Evolutionary conservation across 2,888 invertebrate genomes (phyloP).

Genomic region (Syrista parreyssii): DNA sequence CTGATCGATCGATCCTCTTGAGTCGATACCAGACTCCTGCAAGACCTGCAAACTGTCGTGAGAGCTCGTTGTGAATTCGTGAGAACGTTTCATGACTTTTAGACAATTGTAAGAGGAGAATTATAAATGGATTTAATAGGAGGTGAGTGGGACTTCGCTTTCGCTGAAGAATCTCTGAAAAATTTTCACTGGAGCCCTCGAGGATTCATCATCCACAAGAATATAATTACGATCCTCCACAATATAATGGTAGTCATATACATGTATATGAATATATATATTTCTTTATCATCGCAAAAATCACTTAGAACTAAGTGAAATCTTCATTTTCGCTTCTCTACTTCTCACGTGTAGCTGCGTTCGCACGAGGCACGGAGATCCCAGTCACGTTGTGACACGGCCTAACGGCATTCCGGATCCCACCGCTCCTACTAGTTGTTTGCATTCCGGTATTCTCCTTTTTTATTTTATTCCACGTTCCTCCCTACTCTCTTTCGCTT

Average conservation of each 20-base stretch:
- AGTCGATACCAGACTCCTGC: neutral
- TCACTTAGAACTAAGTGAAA: neutral
- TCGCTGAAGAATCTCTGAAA: neutral
- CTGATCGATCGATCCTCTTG: neutral
- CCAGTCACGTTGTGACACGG: constrained; percentile 31
- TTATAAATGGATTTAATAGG: neutral
- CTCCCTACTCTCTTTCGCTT: constrained; percentile 12
- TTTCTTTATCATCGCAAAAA: neutral
- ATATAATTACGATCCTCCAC: neutral
- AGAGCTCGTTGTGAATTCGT: neutral
- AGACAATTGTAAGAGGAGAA: neutral
- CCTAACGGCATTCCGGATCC: constrained; percentile 52
- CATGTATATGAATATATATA: neutral
- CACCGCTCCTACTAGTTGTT: constrained; percentile 29
- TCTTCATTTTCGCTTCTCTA: constrained; percentile 1
- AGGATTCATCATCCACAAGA: neutral
- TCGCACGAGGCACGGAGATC: constrained; percentile 1
- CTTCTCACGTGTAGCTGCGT: constrained; percentile 4
- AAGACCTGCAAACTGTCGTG: neutral
- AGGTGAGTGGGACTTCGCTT: neutral
- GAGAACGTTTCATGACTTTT: neutral
- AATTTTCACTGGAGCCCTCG: neutral
- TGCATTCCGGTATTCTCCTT: constrained; percentile 38
- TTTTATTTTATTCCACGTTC: constrained; percentile 5
- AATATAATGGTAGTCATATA: neutral